phyloP scores from a whole-genome alignment of 2,888 invertebrate species.

The Pinctada fucata region DNA sequence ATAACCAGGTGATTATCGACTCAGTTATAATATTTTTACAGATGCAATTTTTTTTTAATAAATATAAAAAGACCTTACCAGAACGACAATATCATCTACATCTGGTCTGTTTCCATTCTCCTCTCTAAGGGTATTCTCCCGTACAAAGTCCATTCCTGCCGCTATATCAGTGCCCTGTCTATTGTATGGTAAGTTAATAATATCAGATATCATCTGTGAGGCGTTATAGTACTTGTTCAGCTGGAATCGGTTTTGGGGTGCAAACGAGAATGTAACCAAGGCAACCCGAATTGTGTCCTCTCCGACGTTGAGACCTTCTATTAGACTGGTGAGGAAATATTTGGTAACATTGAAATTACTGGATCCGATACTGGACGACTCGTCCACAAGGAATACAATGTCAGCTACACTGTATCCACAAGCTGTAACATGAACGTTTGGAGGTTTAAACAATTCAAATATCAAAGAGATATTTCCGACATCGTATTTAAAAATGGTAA shows the following conservation, averaged over 20 bases:
- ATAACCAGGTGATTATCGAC: too few species aligned
- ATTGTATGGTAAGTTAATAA: not conserved
- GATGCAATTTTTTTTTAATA: too few species aligned
- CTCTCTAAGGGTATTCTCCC: not conserved
- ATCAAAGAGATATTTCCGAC: too few species aligned
- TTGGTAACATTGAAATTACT: slow-evolving; percentile 9
- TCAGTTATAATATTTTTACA: too few species aligned
- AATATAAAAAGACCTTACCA: slow-evolving; percentile 2
- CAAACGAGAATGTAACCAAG: slow-evolving; percentile 6
- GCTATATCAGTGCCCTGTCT: slow-evolving; percentile 21
- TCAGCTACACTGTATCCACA: slow-evolving; percentile 27
- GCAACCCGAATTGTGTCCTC: slow-evolving; percentile 20
- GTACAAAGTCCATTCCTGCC: slow-evolving; percentile 10
- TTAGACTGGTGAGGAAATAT: slow-evolving; percentile 10
- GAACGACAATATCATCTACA: slow-evolving; percentile 11
- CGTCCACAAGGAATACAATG: slow-evolving; percentile 26
- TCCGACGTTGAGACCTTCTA: slow-evolving; percentile 16
- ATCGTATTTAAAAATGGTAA: too few species aligned
- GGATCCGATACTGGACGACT: slow-evolving; percentile 23
- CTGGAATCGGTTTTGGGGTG: slow-evolving; percentile 4
- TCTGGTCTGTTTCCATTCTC: slow-evolving; percentile 19
- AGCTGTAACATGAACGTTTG: slow-evolving; percentile 3
- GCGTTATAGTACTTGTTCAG: slow-evolving; percentile 9
- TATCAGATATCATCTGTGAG: not conserved
- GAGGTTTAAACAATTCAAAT: too few species aligned